Percentiles rank a stretch among this genome's conserved stretches.
phyloP scores from a whole-genome alignment of 1,140 invertebrate species.

The Thaumetopoea pityocampa region DNA sequence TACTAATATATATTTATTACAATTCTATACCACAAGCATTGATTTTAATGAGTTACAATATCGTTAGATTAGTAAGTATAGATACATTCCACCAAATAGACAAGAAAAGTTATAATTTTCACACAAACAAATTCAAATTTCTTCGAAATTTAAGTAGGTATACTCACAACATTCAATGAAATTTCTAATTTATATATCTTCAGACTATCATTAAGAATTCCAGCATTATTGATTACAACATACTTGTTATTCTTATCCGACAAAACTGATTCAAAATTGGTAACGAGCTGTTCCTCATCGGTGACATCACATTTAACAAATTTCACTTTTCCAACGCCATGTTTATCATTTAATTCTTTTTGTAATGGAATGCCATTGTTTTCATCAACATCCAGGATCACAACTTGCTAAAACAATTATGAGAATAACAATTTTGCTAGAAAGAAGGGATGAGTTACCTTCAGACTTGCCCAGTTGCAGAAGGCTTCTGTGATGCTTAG shows the following conservation, averaged over 20 bases:
- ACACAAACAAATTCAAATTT: no score
- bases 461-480: no score
- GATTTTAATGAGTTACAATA: no score
- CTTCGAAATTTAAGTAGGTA: no score
- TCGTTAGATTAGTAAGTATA: no score
- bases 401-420: constrained; percentile 32
- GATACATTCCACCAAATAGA: no score
- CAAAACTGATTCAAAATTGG: constrained; percentile 76
- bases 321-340: constrained; percentile 32
- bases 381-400: constrained; percentile 27
- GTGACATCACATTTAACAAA: constrained; percentile 79
- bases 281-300: constrained; percentile 76
- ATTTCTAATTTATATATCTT: constrained; percentile 34
- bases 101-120: no score
- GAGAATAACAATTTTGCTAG: no score
- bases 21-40: no score
- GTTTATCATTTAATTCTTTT: constrained; percentile 21
- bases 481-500: no score
- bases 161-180: constrained; percentile 46
- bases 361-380: constrained; percentile 18
- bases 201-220: constrained; percentile 43
- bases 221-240: constrained; percentile 81
- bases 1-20: no score
- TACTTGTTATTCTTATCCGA: constrained; percentile 76
- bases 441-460: no score